Conservation (phyloP, 2,797 vertebrate species). For the Miichthys miiuy region DNA sequence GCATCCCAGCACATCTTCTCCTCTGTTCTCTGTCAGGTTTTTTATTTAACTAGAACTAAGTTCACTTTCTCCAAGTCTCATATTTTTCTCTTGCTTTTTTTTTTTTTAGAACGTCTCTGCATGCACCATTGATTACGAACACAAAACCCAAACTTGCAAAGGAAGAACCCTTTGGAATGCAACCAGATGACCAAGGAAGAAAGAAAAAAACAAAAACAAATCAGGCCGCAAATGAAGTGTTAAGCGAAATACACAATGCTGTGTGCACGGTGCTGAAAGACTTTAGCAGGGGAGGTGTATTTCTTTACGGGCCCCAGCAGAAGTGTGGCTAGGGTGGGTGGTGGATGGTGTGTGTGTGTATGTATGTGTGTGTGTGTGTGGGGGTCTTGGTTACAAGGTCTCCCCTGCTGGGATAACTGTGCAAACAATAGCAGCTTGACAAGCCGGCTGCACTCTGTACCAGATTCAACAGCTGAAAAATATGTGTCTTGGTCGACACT, state of each 20-base stretch:
- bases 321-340: slow-evolving; percentile 56
- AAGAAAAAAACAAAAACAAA: slow-evolving; percentile 40
- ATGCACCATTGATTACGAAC: slow-evolving; percentile 68
- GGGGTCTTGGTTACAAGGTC: slow-evolving; percentile 61
- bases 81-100: slow-evolving; percentile 26
- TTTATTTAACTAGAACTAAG: not conserved
- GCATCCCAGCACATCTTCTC: not conserved
- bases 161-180: slow-evolving; percentile 76
- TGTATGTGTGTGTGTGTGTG: slow-evolving; percentile 16
- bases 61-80: slow-evolving; percentile 39
- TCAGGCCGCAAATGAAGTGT: slow-evolving; percentile 83
- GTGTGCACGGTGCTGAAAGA: slow-evolving; percentile 71
- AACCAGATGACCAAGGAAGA: slow-evolving; percentile 75
- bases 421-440: slow-evolving; percentile 75
- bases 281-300: slow-evolving; percentile 72
- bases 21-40: not conserved
- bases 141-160: slow-evolving; percentile 74
- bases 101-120: slow-evolving; percentile 40
- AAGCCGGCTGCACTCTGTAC: slow-evolving; percentile 56
- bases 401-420: slow-evolving; percentile 68
- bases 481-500: slow-evolving; percentile 41
- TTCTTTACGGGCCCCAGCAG: slow-evolving; percentile 72
- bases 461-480: slow-evolving; percentile 57
- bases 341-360: not conserved
- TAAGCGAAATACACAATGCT: slow-evolving; percentile 85